A percentile compares a stretch with the other conserved stretches of the same genome.
Conservation (phyloP, 2,113 vertebrate species). For the Nanorana parkeri region DNA sequence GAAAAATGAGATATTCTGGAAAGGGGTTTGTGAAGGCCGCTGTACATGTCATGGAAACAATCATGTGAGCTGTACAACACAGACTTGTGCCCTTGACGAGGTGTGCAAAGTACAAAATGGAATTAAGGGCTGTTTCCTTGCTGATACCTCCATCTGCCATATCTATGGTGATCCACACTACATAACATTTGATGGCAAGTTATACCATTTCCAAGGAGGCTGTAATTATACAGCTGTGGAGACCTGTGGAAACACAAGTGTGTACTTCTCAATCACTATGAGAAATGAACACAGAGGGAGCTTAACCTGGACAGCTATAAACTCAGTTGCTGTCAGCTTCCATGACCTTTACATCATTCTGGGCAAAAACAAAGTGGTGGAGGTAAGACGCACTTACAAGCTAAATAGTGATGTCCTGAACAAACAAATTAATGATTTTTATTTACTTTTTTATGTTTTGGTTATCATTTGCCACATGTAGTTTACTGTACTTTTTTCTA, state of each 20-base stretch:
- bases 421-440: no score
- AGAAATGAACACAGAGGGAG: conserved; percentile 73
- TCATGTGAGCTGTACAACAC: conserved; percentile 64
- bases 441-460: no score
- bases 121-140: no score
- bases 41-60: conserved; percentile 61
- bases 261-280: conserved; percentile 75
- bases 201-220: no score
- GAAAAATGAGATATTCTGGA: conserved; percentile 71
- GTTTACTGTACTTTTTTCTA: neutral
- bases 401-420: no score
- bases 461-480: no score
- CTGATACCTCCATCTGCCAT: no score
- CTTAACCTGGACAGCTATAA: no score
- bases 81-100: conserved; percentile 69
- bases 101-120: conserved; percentile 77
- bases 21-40: conserved; percentile 67
- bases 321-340: conserved; percentile 72
- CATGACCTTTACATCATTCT: conserved; percentile 71
- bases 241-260: conserved; percentile 69
- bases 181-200: no score
- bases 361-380: conserved; percentile 66
- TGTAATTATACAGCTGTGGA: conserved; percentile 83
- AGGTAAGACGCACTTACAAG: conserved; percentile 69
- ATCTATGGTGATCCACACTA: no score